Evolutionary conservation across 2,888 invertebrate genomes (phyloP), one percentile per base, ranked within the genome.

Genomic region (Syrphus vitripennis): DNA sequence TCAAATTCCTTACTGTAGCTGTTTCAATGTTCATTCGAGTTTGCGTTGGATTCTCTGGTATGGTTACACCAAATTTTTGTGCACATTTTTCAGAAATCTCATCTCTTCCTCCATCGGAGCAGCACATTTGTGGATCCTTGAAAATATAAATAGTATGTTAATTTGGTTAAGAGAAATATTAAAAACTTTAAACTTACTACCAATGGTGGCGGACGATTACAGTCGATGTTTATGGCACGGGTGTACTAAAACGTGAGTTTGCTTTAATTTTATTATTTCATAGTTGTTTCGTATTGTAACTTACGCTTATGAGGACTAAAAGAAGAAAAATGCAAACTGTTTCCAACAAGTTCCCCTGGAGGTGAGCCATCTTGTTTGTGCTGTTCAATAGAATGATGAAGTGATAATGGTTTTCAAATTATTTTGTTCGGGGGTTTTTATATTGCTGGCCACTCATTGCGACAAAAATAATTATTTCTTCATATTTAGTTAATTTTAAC

Each of bases 71-170:
- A 70, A 90, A 84, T 59, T 87, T 89, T 26, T 88, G 82, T 0
- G 91, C 90, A 78, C 92, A 92, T 74, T 86, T 88, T 31, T 91
- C 90, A 0, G 90, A 88, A 0, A 89, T 82, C 42, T 87, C 88
- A 84, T 91, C 91, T 1, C 91, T 90, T 1, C 91, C 91, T 1
- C 91, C 92, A 82, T 92, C 92, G 14, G 89, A 88, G 65, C 92
- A 92, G 59, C 92, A 92, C 7, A 75, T 77, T 3, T 91, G 88
- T 1, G 92, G 92, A 79, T 92, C 91, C 92, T 92, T 26, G 0
- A 42, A 63, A 50, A 67, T 21, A 19, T 53, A n/a, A 89, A 90
- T 37, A 88, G 89, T 90, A 90, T 55, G 78, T 84, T 90, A 61
- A 81, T 87, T 81, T 9, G 0, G 12, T 10, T n/a, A 16, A 29